Base-by-base conservation (phyloP, 2,888 invertebrate genomes). In the Polylopha cassiicola region DNA sequence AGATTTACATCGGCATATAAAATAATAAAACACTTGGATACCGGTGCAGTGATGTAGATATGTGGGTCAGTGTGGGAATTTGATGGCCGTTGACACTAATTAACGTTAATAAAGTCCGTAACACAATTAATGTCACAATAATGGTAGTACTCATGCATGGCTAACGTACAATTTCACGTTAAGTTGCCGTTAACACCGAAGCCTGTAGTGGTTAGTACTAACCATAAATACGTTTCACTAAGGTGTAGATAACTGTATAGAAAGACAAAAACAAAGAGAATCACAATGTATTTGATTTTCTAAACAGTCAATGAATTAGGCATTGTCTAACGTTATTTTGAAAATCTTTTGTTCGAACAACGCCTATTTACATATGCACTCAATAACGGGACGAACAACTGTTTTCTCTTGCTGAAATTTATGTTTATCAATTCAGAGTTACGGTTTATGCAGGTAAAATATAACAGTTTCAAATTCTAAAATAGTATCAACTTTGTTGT, bases 271-370 rank as follows among this genome's bases (percentile, higher is more conserved):
- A 60, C 64, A 55, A 64, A 59, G 47, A 9, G 39, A 51, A 57
- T 67, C 61, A 59, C 37, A 58, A 66, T 65, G 49, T 46, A 59
- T 58, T 65, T 65, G 61, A 58, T 69, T 67, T 64, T 55, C 52
- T 46, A 57, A 64, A 55, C 43, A 48, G 29, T 44, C 26, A 31
- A 59, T 55, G 50, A 48, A 54, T 58, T 55, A 57, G 37, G 42
- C 41, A 39, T 30, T 16, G 17, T 10, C 43, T 51, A 53, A 48
- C 50, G 47, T 48, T 47, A 41, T 50, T 15, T 37, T 47, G 41
- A 51, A 52, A 46, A 50, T 50, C 43, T 48, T 50, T 50, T 48
- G 45, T 47, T 47, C 15, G 16, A n/a, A 34, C 21, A n/a, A 18
- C 10, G 20, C 10, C 20, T 14, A 24, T 24, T 38, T 16, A 11